Base-by-base conservation (phyloP, 2,888 invertebrate genomes). In the Caenorhabditis auriculariae region DNA sequence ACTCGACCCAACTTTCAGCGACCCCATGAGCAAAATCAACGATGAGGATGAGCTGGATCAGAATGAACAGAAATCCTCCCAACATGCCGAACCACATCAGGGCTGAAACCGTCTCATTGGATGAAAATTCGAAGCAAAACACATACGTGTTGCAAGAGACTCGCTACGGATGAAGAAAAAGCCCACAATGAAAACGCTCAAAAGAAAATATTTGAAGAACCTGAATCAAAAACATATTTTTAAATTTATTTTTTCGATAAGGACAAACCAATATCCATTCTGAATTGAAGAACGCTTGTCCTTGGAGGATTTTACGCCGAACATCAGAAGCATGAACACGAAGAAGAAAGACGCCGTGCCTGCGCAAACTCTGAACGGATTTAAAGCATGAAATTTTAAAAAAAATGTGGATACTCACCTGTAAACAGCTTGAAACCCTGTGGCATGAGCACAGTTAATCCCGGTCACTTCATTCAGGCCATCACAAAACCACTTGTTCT, bases 31-130 rank as follows among this genome's bases (percentile, higher is more conserved):
- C 95, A 85, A 99, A 96, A 83, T 98, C 96, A 75, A 99, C 89
- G 73, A 99, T 91, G 50, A 98, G 86, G 63, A 96, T 89, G 73
- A 99, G 86, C 84, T 99, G 98, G 65, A 99, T 92, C 54, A 99
- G 84, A 72, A 99, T 95, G 84, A 95, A 99, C 46, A 91, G 85
- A 82, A 96, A 90, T 0, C 93, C 96, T 24, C 98, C 98, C 52
- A 95, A 88, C 88, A 99, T 89, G 49, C 98, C 98, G 82, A 96
- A 90, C 84, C 91, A 91, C 95, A 98, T 96, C 94, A 95, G 94
- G 2, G 84, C 85, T 85, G 75, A 38, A 56, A 56, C 17, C 17
- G 3, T 17, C 19, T 3, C 24, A 32, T 4, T 12, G 4, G 21
- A 12, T 21, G 35, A 32, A 32, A 32, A 32, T 12, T 12, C 35